Base-by-base conservation (phyloP, 53 echinoderm and acorn worm genomes). In the Astropecten irregularis region DNA sequence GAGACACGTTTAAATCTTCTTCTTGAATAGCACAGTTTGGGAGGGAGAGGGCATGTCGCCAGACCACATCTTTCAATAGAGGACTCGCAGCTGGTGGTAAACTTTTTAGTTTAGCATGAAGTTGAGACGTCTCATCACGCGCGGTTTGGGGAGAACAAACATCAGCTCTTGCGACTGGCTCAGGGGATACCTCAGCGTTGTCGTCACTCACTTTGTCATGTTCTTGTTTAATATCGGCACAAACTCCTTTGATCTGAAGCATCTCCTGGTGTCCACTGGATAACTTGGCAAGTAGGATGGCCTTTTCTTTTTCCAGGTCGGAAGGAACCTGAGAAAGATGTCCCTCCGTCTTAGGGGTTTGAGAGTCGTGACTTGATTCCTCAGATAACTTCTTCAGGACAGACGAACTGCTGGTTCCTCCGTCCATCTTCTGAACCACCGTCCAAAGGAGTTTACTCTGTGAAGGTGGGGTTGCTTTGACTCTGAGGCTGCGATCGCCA, bases 381-480 rank as follows among this genome's bases (percentile, higher is more conserved):
- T 61, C 60, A 0, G 28, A 14, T 10, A 36, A 31, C 7, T 53
- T 40, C 62, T 79, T 46, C 60, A 30, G 32, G 50, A 34, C 30
- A 11, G 42, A 42, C 4, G 53, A 4, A 23, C 2, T 18, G 61
- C 44, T 10, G 49, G 14, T 32, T 5, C 47, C 13, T n/a, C n/a
- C 47, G 6, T 60, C 44, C 60, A 20, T 47, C 79, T 62, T 62
- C 10, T 62, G 79, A 1, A 79, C 79, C 63, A 62, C 20, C 46
- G 2, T 79, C 79, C 60, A 62, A n/a, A 79, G 62, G 32, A 79
- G 79, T 32, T 32, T 79, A 8, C 79, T 79, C 79, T 79, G 79
- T 5, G 34, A 18, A 19, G 79, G 79, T 8, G 10, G 79, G 4
- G 61, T 79, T 6, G 79, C 62, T 48, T 47, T 79, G 31, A 79